Percentiles rank a stretch among this genome's conserved stretches.
Conservation (phyloP, 2,797 vertebrate genomes). For the Tinamus major region DNA sequence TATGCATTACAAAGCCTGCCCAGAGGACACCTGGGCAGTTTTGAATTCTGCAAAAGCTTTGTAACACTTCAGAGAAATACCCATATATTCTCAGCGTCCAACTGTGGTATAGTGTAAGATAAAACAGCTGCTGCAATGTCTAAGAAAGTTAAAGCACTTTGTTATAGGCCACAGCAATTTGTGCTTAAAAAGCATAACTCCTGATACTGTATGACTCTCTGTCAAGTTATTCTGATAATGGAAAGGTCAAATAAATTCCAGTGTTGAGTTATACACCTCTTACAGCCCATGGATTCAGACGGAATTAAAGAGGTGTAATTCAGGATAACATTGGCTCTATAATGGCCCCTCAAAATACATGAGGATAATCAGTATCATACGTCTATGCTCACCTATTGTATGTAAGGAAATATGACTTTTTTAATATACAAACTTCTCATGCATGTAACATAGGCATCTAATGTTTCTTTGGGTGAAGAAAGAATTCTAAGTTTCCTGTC, state of each 20-base stretch:
- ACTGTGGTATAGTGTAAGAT: background rate
- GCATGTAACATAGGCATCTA: background rate
- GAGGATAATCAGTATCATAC: background rate
- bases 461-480: background rate
- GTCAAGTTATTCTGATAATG: background rate
- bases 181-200: background rate
- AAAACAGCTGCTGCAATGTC: background rate
- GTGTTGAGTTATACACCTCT: background rate
- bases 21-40: background rate
- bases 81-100: background rate
- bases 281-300: background rate
- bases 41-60: background rate
- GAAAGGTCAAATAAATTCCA: background rate
- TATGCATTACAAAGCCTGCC: fast-evolving
- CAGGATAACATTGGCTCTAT: background rate
- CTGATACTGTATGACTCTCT: background rate
- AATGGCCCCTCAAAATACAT: background rate
- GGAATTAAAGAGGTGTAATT: background rate
- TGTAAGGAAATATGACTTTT: fast-evolving
- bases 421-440: background rate
- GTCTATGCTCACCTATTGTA: background rate
- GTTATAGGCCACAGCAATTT: background rate
- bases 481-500: background rate
- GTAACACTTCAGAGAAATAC: background rate
- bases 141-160: background rate